A percentile compares a stretch with the other conserved stretches of the same genome.
Conservation (phyloP, 1,140 invertebrate genomes). For the Thaumatotibia leucotreta region DNA sequence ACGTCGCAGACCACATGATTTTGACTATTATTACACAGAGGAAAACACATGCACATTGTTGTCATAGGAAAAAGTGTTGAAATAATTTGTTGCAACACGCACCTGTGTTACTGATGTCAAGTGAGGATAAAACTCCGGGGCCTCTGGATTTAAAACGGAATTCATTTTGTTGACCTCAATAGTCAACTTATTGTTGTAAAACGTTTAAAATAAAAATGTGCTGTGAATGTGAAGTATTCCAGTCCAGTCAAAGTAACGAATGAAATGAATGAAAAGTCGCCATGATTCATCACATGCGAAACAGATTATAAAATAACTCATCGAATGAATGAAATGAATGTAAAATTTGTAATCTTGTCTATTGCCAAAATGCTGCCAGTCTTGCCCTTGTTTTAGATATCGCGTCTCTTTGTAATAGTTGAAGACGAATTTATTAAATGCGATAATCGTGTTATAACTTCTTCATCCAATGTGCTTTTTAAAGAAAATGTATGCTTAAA, state of each 20-base stretch:
- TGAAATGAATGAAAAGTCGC: constrained; percentile 12
- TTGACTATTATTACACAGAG: neutral
- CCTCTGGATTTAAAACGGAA: constrained; percentile 57
- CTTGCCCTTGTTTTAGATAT: too few relatives aligned
- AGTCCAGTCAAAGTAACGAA: constrained; percentile 12
- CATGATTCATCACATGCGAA: neutral
- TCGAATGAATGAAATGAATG: constrained; percentile 15
- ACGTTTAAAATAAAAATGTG: constrained; percentile 13
- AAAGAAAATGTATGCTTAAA: too few relatives aligned
- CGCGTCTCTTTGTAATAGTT: neutral
- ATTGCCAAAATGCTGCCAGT: neutral
- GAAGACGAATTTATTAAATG: too few relatives aligned
- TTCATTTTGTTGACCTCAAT: constrained; percentile 39
- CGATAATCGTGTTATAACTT: too few relatives aligned
- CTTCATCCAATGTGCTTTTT: too few relatives aligned
- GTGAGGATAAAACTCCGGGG: constrained; percentile 55
- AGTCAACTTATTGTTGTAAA: neutral
- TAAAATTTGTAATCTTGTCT: neutral
- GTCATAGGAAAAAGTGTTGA: constrained; percentile 20
- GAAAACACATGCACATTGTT: constrained; percentile 42
- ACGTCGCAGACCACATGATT: neutral
- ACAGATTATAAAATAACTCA: neutral
- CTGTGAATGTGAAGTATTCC: neutral
- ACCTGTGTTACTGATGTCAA: constrained; percentile 51
- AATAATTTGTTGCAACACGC: constrained; percentile 26